A percentile compares a stretch with the other conserved stretches of the same genome.
Evolutionary conservation across 2,888 invertebrate genomes (phyloP).

Genomic region (Conops quadrifasciatus): DNA sequence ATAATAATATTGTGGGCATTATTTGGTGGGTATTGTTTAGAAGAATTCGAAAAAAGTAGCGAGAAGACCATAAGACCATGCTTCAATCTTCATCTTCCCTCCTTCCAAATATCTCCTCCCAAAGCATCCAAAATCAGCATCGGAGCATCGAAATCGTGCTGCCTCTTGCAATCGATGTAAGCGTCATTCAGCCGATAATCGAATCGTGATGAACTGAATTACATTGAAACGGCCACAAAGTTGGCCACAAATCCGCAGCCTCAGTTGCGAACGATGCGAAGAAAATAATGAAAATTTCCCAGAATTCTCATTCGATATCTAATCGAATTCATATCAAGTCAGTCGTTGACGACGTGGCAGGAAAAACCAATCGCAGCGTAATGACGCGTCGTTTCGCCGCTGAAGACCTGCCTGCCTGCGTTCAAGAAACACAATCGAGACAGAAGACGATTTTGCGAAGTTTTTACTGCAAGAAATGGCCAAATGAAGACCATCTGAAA

Average conservation of each 20-base stretch:
- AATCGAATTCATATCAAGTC: constrained; percentile 41
- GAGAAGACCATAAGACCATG: too few species aligned
- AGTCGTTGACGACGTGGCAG: constrained; percentile 40
- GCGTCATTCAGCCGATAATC: constrained; percentile 43
- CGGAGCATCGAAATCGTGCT: too few species aligned
- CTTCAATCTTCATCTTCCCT: too few species aligned
- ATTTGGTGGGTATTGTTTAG: too few species aligned
- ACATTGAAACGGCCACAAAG: constrained; percentile 37
- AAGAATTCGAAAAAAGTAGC: too few species aligned
- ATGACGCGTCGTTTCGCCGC: constrained; percentile 12
- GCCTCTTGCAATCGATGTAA: constrained; percentile 41
- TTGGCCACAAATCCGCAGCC: constrained; percentile 19
- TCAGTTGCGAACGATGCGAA: constrained; percentile 10
- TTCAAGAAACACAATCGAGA: too few species aligned
- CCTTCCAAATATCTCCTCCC: too few species aligned
- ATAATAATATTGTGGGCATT: too few species aligned
- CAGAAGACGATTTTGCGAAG: too few species aligned
- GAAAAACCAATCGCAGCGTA: constrained; percentile 31
- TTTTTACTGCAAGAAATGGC: too few species aligned
- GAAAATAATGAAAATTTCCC: constrained; percentile 36
- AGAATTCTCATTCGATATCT: constrained; percentile 22
- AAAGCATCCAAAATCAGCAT: too few species aligned
- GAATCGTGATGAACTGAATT: constrained; percentile 41
- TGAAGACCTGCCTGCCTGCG: not conserved
- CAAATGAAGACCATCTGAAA: not conserved